Evolutionary conservation across 2,888 invertebrate genomes (phyloP).

Genomic region (Cryptocephalus moraei): DNA sequence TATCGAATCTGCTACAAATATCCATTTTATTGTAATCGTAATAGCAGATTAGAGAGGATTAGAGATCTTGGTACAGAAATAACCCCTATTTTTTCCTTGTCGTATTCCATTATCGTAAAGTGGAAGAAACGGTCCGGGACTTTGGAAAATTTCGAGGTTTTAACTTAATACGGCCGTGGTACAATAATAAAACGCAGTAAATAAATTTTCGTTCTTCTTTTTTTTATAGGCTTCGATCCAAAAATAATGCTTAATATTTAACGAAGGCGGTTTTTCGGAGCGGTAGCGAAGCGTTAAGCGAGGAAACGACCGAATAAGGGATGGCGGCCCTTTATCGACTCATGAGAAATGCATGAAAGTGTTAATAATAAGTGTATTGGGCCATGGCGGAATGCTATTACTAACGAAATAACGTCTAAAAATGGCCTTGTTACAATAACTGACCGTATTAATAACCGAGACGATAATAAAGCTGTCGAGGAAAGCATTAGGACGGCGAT

Average conservation of each 20-base stretch:
- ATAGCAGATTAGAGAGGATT: too few species aligned
- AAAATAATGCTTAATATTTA: constrained; percentile 15
- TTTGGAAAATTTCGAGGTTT: not conserved
- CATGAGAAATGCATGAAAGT: constrained; percentile 17
- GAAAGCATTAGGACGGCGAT: too few species aligned
- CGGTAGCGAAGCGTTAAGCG: constrained; percentile 9
- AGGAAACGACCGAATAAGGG: constrained; percentile 7
- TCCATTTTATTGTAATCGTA: too few species aligned
- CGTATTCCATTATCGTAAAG: too few species aligned
- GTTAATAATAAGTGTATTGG: constrained; percentile 11
- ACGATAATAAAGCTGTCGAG: too few species aligned
- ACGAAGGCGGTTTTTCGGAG: constrained; percentile 14
- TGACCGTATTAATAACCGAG: constrained; percentile 3
- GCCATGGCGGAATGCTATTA: constrained; percentile 2
- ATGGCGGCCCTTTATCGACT: constrained; percentile 15
- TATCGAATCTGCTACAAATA: too few species aligned
- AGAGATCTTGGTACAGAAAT: too few species aligned
- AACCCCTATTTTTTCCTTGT: too few species aligned
- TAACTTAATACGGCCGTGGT: constrained; percentile 1
- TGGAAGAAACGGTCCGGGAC: too few species aligned
- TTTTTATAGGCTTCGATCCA: constrained; percentile 7
- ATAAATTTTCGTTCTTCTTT: constrained; percentile 5
- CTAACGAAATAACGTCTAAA: constrained; percentile 7
- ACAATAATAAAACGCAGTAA: constrained; percentile 4
- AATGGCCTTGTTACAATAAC: constrained; percentile 7